Evolutionary conservation across 2,888 invertebrate genomes (phyloP).

Genomic region (Elysia crispata): DNA sequence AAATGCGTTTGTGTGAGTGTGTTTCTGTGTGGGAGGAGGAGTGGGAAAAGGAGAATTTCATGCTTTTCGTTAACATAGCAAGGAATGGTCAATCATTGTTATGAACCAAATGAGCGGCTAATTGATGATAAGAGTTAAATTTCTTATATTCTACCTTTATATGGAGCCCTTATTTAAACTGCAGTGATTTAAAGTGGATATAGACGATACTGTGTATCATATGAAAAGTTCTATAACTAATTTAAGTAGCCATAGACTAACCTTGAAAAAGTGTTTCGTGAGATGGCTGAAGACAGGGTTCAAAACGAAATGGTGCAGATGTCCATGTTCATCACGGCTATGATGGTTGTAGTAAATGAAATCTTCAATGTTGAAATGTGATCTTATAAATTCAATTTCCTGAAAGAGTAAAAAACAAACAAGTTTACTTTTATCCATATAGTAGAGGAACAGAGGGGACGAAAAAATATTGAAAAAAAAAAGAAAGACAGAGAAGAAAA

Average conservation of each 20-base stretch:
- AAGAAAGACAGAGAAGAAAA: neutral
- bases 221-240: neutral
- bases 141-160: too few relatives aligned
- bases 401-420: constrained; percentile 52
- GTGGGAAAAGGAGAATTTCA: too few relatives aligned
- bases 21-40: too few relatives aligned
- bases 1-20: too few relatives aligned
- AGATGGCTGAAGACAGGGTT: constrained; percentile 76
- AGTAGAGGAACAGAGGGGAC: neutral
- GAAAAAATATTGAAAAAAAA: neutral
- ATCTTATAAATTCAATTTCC: constrained; percentile 77
- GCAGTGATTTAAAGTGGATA: neutral
- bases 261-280: constrained; percentile 78
- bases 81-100: too few relatives aligned
- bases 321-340: constrained; percentile 74
- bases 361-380: constrained; percentile 78
- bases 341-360: constrained; percentile 78
- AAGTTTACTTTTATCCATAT: too few relatives aligned
- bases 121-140: too few relatives aligned
- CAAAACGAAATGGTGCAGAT: constrained; percentile 76
- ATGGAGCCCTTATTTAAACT: too few relatives aligned
- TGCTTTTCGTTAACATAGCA: too few relatives aligned
- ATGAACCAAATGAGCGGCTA: too few relatives aligned
- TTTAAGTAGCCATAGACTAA: constrained; percentile 69
- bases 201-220: neutral